phyloP scores from a whole-genome alignment of 2,113 vertebrate genomes.

The Mungos mungo region DNA sequence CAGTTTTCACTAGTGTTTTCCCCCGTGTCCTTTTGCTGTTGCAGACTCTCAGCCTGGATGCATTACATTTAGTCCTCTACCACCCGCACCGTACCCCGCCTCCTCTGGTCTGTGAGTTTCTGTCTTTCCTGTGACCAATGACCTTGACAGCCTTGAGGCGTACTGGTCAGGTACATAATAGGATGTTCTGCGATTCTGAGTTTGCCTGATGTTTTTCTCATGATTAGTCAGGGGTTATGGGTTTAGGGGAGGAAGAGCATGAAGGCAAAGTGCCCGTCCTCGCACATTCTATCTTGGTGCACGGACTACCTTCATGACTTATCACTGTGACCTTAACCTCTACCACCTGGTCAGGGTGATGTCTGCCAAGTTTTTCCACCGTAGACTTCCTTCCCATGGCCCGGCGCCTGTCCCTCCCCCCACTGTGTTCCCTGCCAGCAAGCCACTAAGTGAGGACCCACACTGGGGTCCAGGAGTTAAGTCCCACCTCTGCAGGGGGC shows the following conservation, averaged over 20 bases:
- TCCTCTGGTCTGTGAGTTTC: not conserved
- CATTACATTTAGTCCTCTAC: no score
- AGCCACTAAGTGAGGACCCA: not conserved
- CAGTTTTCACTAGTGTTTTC: not conserved
- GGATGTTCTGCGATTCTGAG: fast-evolving
- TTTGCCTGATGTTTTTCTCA: not conserved
- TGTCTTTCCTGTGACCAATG: not conserved
- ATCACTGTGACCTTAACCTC: not conserved
- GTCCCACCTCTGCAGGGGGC: not conserved
- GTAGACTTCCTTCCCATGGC: fast-evolving
- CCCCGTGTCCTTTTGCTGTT: not conserved
- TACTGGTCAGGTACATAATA: not conserved
- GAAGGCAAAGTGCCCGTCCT: not conserved
- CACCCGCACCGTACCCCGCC: fast-evolving
- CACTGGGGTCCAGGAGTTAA: not conserved
- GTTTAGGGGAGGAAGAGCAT: not conserved
- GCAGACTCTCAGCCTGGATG: not conserved
- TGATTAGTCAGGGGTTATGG: not conserved
- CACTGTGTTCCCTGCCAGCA: not conserved
- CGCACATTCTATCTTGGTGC: no score
- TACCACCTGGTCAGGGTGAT: no score
- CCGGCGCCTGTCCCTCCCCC: not conserved
- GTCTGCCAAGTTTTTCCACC: not conserved
- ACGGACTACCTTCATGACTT: not conserved
- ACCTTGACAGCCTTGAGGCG: not conserved